These are phyloP conservation scores for Ophiothrix spiculata DNA, from an alignment of 35 echinoderm and acorn worm species.

Conservation along the genomic window DNA sequence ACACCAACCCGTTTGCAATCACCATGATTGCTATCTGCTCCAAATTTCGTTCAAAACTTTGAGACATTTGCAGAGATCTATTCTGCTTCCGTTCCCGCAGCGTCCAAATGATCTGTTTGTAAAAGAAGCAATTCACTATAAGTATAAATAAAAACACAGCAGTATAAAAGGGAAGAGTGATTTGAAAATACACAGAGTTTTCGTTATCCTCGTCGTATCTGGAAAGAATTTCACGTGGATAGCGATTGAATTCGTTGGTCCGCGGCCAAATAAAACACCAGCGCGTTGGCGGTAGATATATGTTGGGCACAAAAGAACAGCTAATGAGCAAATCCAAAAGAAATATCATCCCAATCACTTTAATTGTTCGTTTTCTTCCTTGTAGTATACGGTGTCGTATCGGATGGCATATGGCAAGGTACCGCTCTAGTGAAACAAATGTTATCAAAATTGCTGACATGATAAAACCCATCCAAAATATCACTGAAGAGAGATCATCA, in stretches of 20 bases:
- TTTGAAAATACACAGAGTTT: background rate
- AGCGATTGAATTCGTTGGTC: background rate
- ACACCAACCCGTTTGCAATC: background rate
- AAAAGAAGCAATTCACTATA: background rate
- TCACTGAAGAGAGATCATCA: too few species aligned
- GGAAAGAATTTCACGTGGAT: background rate
- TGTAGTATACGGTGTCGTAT: background rate
- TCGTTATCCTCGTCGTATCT: background rate
- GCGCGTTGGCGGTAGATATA: background rate
- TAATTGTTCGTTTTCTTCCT: background rate
- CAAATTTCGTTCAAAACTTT: background rate
- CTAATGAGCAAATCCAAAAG: background rate
- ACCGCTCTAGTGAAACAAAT: background rate
- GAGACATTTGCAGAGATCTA: background rate
- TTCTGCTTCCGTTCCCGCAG: background rate
- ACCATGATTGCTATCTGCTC: background rate
- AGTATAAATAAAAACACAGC: background rate
- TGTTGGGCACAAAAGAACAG: background rate
- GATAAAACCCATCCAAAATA: too few species aligned
- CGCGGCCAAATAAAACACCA: background rate
- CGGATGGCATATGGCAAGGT: background rate
- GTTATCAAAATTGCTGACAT: background rate
- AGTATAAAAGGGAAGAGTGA: background rate
- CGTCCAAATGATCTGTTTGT: background rate
- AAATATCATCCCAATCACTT: background rate